phyloP scores from a whole-genome alignment of 1,140 invertebrate genomes.

The Drosophila tsacasi region DNA sequence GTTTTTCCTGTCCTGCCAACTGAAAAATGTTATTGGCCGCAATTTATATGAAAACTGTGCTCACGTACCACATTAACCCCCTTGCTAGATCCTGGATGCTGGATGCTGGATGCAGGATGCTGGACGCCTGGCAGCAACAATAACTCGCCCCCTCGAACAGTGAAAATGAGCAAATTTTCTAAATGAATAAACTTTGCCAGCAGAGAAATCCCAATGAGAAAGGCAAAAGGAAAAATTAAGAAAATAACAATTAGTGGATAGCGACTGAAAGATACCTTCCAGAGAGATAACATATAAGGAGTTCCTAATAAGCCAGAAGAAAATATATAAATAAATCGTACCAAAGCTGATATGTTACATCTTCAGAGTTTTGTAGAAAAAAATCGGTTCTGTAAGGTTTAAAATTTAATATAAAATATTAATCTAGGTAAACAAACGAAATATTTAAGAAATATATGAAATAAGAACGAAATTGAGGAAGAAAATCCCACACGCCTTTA shows the following conservation, averaged over 20 bases:
- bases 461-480: background rate
- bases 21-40: slow-evolving; percentile 83
- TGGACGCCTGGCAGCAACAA: slow-evolving; percentile 56
- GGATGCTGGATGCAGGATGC: slow-evolving; percentile 8
- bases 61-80: slow-evolving; percentile 74
- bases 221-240: slow-evolving; percentile 30
- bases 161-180: slow-evolving; percentile 78
- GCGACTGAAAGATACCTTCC: slow-evolving; percentile 15
- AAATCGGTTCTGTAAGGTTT: too few species aligned
- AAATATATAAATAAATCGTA: background rate
- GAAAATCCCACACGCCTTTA: background rate
- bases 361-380: background rate
- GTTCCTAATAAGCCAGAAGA: rapidly evolving
- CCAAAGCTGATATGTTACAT: too few species aligned
- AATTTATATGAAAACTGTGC: slow-evolving; percentile 84
- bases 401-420: background rate
- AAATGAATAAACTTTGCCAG: slow-evolving; percentile 79
- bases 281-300: background rate
- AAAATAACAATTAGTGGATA: slow-evolving; percentile 23
- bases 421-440: background rate
- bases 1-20: slow-evolving; percentile 78
- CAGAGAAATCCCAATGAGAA: slow-evolving; percentile 22
- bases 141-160: slow-evolving; percentile 64
- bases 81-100: slow-evolving; percentile 27
- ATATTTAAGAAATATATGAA: background rate